phyloP scores from a whole-genome alignment of 2,113 vertebrate species.

The Cryptomyrus ogoouensis region DNA sequence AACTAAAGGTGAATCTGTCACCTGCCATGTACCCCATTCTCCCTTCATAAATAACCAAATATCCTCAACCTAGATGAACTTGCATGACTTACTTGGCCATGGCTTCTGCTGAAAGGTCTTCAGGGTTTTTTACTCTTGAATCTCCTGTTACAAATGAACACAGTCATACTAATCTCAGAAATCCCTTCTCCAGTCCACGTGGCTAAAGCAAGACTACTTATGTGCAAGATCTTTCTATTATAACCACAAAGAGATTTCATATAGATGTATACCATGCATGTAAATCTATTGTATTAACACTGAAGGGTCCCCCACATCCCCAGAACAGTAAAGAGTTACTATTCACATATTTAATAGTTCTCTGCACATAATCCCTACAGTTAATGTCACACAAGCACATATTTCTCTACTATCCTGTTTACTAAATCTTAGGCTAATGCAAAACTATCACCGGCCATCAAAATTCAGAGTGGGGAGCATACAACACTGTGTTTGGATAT shows the following conservation, averaged over 20 bases:
- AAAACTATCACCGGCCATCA: not conserved
- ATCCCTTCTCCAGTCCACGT: not conserved
- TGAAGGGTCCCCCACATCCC: not conserved
- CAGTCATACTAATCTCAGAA: not conserved
- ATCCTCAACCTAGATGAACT: not conserved
- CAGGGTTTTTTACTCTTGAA: constrained; percentile 84
- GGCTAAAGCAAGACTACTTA: not conserved
- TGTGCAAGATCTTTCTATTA: not conserved
- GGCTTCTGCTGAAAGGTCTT: constrained; percentile 93
- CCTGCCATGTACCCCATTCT: not conserved
- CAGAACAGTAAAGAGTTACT: not conserved
- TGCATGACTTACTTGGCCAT: constrained; percentile 86
- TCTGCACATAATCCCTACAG: not conserved
- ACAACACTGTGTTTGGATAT: not conserved
- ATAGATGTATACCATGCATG: not conserved
- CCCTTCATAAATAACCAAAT: not conserved
- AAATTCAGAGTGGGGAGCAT: not conserved
- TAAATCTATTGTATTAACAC: not conserved
- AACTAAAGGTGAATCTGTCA: not conserved
- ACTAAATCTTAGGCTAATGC: not conserved
- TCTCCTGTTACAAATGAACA: constrained; percentile 59
- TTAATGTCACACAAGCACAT: not conserved
- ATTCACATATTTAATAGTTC: not conserved
- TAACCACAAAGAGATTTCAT: not conserved
- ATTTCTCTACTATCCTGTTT: not conserved